These are phyloP conservation scores for Psilopogon haemacephalus DNA, from an alignment of 2,113 vertebrate species.

Conservation along the genomic window DNA sequence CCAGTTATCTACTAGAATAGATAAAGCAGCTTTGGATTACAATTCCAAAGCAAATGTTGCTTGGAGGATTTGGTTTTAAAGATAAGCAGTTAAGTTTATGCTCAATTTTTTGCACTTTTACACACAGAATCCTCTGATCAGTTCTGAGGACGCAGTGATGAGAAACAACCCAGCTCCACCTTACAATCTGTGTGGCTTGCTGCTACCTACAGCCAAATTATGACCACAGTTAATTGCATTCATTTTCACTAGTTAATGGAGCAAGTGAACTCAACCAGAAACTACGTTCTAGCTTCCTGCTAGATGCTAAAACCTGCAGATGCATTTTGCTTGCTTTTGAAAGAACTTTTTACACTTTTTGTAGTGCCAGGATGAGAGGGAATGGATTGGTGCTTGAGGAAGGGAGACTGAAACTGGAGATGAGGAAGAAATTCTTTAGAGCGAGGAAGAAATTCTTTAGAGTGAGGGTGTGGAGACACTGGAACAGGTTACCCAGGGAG, in stretches of 20 bases:
- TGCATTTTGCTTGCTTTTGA: background rate
- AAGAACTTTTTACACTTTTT: background rate
- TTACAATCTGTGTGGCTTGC: background rate
- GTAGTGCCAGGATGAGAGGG: no score
- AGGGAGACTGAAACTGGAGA: no score
- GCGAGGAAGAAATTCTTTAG: no score
- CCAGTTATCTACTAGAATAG: background rate
- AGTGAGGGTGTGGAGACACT: no score
- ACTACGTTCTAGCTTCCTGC: background rate
- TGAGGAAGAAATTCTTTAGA: no score
- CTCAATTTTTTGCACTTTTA: background rate
- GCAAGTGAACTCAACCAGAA: background rate
- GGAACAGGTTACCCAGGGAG: no score
- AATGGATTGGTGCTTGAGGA: no score
- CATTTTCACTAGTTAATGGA: background rate
- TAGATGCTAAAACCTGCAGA: background rate
- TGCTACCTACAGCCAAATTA: background rate
- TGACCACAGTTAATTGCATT: background rate
- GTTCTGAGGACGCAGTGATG: background rate
- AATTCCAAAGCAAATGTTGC: background rate
- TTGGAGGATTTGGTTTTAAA: background rate
- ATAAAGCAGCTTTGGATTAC: background rate
- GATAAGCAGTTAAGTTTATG: background rate
- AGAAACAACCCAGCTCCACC: background rate
- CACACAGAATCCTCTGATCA: background rate